Base-by-base conservation (phyloP, 1,140 invertebrate genomes). In the Brachionus manjavacas region DNA sequence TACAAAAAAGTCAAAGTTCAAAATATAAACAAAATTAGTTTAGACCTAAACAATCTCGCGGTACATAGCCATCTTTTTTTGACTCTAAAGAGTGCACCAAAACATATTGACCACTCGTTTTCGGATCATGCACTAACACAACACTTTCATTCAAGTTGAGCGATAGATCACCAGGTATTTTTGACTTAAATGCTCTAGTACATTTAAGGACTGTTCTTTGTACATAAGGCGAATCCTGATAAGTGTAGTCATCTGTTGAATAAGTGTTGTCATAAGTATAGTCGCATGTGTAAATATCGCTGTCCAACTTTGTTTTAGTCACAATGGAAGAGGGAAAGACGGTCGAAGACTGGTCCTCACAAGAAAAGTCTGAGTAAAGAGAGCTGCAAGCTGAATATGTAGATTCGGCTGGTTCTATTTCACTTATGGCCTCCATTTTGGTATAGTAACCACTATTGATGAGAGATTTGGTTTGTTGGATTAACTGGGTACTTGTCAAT, bases 361-460 rank as follows among this genome's bases (percentile, higher is more conserved):
- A 41, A n/a, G 28, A 72, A 41, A 20, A 72, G 2, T 72, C 35
- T 16, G 68, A 72, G 31, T 72, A 39, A 39, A 72, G 16, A 41
- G 68, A 72, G 41, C 20, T 41, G 20, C n/a, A 60, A 14, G 31
- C 14, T 12, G 66, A 68, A 23, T 16, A 72, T 16, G 68, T 72
- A 2, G 68, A 72, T 35, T 41, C 68, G 9, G 35, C 39, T 72
- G 28, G 68, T 9, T 72, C 31, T n/a, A 72, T 72, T 72, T 72
- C 68, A 20, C 68, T 72, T 23, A 72, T 39, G 4, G 68, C 31
- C 7, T 72, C 68, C 68, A 72, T 72, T 72, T 72, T 39, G 7
- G 68, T 41, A 41, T 72, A 72, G 23, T 72, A 72, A 16, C 68
- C 68, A 72, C 68, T 72, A 23, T 72, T 72, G 7, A 72, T 41